Evolutionary conservation across 2,888 invertebrate species (phyloP).

Genomic region (Leptopilina myrica): DNA sequence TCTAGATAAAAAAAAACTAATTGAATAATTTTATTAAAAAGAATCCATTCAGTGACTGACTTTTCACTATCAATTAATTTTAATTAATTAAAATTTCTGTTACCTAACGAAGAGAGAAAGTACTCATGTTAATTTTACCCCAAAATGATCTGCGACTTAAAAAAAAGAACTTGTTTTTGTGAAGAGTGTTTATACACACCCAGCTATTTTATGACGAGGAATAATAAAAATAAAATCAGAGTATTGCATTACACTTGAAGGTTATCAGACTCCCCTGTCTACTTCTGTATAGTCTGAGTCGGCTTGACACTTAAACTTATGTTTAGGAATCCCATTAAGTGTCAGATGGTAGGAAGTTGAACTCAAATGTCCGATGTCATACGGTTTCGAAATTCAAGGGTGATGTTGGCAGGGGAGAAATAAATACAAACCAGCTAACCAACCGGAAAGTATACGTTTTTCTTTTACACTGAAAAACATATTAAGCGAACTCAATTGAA

Average conservation of each 20-base stretch:
- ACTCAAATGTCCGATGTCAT: constrained; percentile 37
- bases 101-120: too few species aligned
- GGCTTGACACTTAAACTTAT: constrained; percentile 24
- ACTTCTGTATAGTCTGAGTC: background rate
- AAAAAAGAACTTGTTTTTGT: too few species aligned
- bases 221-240: background rate
- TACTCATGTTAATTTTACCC: too few species aligned
- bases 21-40: too few species aligned
- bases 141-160: too few species aligned
- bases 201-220: background rate
- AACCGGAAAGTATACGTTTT: constrained; percentile 31
- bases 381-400: constrained; percentile 39
- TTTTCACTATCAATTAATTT: too few species aligned
- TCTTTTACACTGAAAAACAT: constrained; percentile 22
- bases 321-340: constrained; percentile 38
- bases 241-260: constrained; percentile 4
- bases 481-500: constrained; percentile 35
- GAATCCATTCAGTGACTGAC: too few species aligned
- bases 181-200: background rate
- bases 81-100: too few species aligned
- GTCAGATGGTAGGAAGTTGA: constrained; percentile 37
- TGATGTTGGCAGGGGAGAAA: constrained; percentile 9
- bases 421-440: background rate
- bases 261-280: constrained; percentile 5
- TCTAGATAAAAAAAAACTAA: too few species aligned